Evolutionary conservation across 2,113 vertebrate genomes (phyloP), one percentile per base, ranked within the genome.

Genomic region (Nymphicus hollandicus): DNA sequence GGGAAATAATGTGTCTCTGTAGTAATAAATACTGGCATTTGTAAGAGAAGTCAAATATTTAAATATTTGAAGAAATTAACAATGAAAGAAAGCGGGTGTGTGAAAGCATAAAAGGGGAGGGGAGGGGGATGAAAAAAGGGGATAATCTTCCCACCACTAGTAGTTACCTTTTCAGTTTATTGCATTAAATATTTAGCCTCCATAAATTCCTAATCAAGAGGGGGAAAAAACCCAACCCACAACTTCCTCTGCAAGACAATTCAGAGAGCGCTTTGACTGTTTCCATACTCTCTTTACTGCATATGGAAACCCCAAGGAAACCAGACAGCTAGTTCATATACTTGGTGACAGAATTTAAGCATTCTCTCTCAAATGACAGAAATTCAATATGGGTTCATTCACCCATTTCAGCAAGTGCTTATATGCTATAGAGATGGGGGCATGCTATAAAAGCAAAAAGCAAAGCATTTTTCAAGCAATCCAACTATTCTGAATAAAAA

Each of bases 201-300:
- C 39, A 60, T 35, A 80, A 86, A 80, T 46, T 79, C 27, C 18
- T 86, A 19, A 65, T 25, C 13, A 64, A 52, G 17, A 64, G 7
- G 14, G 2, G 11, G 13, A 0, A 8, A 43, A 56, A 35, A 10
- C 0, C 0, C 4, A 61, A 68, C 7, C 24, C 17, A 56, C 8
- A 43, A 6, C 17, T 35, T 52, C 5, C 8, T 80, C 27, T 47
- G 29, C 18, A 47, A 6, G 13, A 50, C 8, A 83, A 27, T 46
- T 77, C 19, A 27, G 43, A 89, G n/a, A 76, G 53, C 2, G 2
- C 71, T 86, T 81, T 83, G 3, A 58, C 13, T 46, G 44, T 64
- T 71, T 77, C 41, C 28, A n/a, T 61, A 9, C 4, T 61, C 11
- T 70, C 37, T 47, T 43, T 60, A 24, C 2, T 3, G 0, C 25